Base-by-base conservation (phyloP, 2,113 vertebrate genomes). In the Crotalus viridis region DNA sequence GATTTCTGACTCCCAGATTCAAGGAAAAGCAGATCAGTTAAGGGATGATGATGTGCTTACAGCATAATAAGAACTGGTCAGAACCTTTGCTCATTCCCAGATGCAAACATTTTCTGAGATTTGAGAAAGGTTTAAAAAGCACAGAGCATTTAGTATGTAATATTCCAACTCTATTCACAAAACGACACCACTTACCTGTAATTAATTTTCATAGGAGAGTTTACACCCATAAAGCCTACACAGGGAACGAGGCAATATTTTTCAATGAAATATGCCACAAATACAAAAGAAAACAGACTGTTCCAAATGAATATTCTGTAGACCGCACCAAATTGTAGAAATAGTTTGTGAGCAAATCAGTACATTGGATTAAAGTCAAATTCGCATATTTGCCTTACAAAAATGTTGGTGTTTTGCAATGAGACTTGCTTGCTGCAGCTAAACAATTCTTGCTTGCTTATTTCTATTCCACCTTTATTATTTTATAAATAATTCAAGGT, bases 1-100 rank as follows among this genome's bases (percentile, higher is more conserved):
- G 98, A 98, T 98, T 98, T 98, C 98, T 98, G 97, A 98, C 97
- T 98, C 98, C 98, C 97, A 97, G 92, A 97, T 98, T 98, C 97
- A 97, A 98, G 97, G 97, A 98, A 94, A 98, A 98, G 94, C 96
- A 98, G 97, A 96, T 98, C 97, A 98, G 13, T 96, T 98, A 97
- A 97, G 97, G 97, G 96, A 97, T 97, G 91, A 96, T 95, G 95
- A 97, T 95, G 94, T 97, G 97, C 94, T 97, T 92, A 95, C 95
- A 95, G 96, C 95, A 97, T 97, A 97, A 93, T 94, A 97, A 96
- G 97, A 98, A 97, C 95, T 97, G 96, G 96, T 9, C 92, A 95
- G 96, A 97, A 97, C 97, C 96, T 97, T 96, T 96, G 97, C 96
- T 94, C 95, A 96, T 96, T 95, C 97, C 97, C 97, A 97, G 96